A percentile compares a stretch with the other conserved stretches of the same genome.
Conservation (phyloP, 2,888 invertebrate species). For the Luperina nickerlii region DNA sequence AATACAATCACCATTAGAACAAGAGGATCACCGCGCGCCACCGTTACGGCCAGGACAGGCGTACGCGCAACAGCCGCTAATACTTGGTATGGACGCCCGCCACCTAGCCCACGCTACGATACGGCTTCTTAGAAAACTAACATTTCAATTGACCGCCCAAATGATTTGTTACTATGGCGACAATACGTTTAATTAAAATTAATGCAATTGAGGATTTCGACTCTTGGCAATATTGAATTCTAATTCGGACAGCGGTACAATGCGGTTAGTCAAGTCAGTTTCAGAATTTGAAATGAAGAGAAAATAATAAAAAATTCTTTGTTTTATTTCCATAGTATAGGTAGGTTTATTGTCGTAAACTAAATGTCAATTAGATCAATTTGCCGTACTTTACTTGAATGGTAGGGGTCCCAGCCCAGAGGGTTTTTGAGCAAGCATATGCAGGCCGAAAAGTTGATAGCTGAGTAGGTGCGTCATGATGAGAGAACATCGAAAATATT, state of each 20-base stretch:
- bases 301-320: neutral
- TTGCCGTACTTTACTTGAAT: neutral
- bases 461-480: no score
- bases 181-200: conserved; percentile 63
- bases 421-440: no score
- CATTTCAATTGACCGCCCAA: conserved; percentile 74
- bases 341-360: neutral
- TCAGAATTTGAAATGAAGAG: conserved; percentile 48
- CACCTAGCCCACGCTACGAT: conserved; percentile 70
- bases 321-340: neutral
- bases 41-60: conserved; percentile 59
- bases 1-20: conserved; percentile 73
- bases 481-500: no score
- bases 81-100: conserved; percentile 55
- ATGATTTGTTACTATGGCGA: conserved; percentile 75
- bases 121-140: conserved; percentile 75
- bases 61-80: conserved; percentile 42
- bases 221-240: conserved; percentile 54
- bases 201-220: conserved; percentile 15
- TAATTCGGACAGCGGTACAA: conserved; percentile 42
- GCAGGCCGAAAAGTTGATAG: no score
- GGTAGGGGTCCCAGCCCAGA: no score
- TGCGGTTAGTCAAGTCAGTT: conserved; percentile 17
- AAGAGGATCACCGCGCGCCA: conserved; percentile 64
- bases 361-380: conserved; percentile 25